A percentile compares a stretch with the other conserved stretches of the same genome.
Evolutionary conservation across 2,888 invertebrate species (phyloP).

Genomic region (Xestoiulus laeticollis): DNA sequence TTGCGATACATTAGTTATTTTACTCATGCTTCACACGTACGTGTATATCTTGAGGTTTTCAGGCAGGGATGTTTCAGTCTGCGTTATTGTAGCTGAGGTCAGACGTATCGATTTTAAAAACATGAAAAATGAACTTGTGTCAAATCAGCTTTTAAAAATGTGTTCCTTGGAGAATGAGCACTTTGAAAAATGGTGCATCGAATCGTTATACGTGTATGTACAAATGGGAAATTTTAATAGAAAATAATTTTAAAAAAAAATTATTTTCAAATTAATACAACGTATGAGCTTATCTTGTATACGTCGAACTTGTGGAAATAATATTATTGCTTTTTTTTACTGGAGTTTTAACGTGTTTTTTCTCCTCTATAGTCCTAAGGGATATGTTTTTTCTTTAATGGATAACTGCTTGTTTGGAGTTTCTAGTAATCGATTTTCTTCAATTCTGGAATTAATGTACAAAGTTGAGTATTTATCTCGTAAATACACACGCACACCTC

Average conservation of each 20-base stretch:
- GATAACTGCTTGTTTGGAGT: not conserved
- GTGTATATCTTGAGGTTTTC: not conserved
- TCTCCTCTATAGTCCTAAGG: no score
- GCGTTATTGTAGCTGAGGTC: not conserved
- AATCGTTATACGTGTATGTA: not conserved
- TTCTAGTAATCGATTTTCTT: not conserved
- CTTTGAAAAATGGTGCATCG: not conserved
- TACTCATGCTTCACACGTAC: not conserved
- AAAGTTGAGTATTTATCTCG: not conserved
- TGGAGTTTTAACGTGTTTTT: no score
- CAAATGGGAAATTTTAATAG: not conserved
- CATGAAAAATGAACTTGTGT: not conserved
- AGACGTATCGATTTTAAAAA: not conserved
- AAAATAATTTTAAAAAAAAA: no score
- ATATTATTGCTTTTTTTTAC: no score
- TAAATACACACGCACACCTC: not conserved
- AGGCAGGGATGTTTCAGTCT: not conserved
- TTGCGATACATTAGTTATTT: slow-evolving; percentile 6
- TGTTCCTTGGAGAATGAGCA: not conserved
- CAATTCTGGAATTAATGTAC: not conserved
- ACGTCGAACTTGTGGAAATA: no score
- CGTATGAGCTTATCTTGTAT: no score
- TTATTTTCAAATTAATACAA: no score
- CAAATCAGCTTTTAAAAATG: not conserved
- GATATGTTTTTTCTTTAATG: no score